Percentiles rank a stretch among this genome's conserved stretches.
Conservation (phyloP, 2,113 vertebrate genomes). For the Nansenia antarctica region DNA sequence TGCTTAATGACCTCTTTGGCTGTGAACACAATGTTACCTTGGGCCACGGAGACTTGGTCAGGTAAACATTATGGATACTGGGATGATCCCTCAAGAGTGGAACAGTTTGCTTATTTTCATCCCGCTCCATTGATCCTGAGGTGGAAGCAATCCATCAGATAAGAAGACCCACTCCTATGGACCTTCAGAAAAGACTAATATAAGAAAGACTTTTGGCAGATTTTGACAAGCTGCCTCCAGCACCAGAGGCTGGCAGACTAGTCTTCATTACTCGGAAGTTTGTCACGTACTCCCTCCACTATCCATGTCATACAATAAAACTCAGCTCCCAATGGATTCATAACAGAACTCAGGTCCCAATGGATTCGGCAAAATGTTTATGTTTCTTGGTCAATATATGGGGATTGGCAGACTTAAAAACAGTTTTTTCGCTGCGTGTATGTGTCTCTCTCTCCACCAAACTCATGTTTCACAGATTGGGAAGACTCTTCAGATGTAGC, state of each 20-base stretch:
- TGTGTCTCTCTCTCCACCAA: background rate
- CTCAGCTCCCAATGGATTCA: background rate
- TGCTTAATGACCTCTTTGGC: constrained; percentile 2
- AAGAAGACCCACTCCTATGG: background rate
- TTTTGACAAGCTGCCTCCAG: constrained; percentile 20
- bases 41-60: background rate
- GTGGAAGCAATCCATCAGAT: background rate
- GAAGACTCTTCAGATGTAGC: constrained; percentile 44
- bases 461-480: constrained; percentile 30
- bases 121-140: background rate
- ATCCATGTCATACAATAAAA: background rate
- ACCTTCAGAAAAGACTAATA: background rate
- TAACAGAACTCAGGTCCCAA: constrained; percentile 17
- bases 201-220: constrained; percentile 4
- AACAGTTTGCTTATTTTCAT: background rate
- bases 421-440: background rate
- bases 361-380: constrained; percentile 36
- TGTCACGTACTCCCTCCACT: background rate
- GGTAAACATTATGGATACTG: background rate
- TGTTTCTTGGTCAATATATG: constrained; percentile 14
- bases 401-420: too few relatives aligned
- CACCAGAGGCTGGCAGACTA: background rate
- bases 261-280: too few relatives aligned
- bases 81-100: background rate
- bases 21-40: background rate